phyloP scores from a whole-genome alignment of 2,797 vertebrate genomes.

The Crax fasciolata region DNA sequence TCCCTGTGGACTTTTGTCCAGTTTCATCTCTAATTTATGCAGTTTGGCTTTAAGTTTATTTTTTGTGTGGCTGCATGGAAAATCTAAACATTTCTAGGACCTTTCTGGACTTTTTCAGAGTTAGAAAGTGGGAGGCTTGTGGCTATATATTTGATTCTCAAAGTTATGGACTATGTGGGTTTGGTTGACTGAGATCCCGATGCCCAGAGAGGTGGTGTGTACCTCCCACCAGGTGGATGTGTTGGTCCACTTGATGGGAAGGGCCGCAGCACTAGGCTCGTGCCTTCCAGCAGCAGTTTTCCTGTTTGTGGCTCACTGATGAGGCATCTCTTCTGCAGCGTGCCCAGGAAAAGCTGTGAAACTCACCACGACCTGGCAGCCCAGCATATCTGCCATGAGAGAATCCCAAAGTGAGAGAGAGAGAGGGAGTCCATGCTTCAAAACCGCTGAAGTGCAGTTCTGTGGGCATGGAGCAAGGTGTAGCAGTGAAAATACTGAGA shows the following conservation, averaged over 20 bases:
- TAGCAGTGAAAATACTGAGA: background rate
- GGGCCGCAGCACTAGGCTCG: background rate
- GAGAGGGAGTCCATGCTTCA: background rate
- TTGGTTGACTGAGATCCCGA: background rate
- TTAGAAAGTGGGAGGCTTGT: background rate
- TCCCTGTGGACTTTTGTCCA: background rate
- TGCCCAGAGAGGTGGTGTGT: background rate
- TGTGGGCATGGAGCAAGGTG: background rate
- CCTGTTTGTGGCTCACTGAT: background rate
- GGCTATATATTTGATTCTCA: background rate
- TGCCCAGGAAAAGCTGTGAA: background rate
- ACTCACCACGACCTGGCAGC: background rate
- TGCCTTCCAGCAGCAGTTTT: background rate
- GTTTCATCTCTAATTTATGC: background rate
- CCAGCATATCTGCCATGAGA: background rate
- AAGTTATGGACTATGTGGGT: background rate
- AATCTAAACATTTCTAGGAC: background rate
- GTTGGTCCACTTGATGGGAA: background rate
- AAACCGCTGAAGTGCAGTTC: conserved; percentile 1
- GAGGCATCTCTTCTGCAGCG: background rate
- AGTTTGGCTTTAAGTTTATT: background rate
- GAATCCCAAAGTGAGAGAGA: background rate
- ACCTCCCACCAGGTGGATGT: background rate
- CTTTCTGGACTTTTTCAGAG: background rate
- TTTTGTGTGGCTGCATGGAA: background rate